These are phyloP conservation scores for Takifugu rubripes DNA, from an alignment of 2,797 vertebrate species.

Conservation along the genomic window DNA sequence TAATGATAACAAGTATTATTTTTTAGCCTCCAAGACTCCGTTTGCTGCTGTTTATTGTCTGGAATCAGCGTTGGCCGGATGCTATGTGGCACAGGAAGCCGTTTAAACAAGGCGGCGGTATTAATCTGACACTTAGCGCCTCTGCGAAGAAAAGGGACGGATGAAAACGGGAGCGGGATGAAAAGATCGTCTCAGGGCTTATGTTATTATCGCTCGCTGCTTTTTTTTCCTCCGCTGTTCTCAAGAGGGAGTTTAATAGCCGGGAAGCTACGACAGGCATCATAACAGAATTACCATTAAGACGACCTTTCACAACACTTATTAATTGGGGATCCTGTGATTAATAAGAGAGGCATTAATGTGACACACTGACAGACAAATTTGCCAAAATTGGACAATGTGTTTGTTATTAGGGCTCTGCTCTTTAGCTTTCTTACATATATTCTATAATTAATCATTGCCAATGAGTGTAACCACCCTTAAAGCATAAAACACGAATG, in stretches of 20 bases:
- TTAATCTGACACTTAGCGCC: slow-evolving; percentile 60
- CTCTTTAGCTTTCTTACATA: too few relatives aligned
- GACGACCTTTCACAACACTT: slow-evolving; percentile 31
- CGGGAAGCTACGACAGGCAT: slow-evolving; percentile 40
- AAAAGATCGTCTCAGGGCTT: slow-evolving; percentile 61
- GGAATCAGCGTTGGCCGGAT: slow-evolving; percentile 10
- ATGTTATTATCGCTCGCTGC: slow-evolving; percentile 61
- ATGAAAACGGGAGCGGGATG: slow-evolving; percentile 21
- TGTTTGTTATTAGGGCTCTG: neutral
- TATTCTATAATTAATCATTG: neutral
- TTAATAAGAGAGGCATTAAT: slow-evolving; percentile 6
- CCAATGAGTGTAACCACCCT: neutral
- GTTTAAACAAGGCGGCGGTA: slow-evolving; percentile 34
- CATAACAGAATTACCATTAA: slow-evolving; percentile 59
- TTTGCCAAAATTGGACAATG: neutral
- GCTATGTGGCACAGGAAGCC: slow-evolving; percentile 29
- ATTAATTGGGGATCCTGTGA: slow-evolving; percentile 21
- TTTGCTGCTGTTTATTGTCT: slow-evolving; percentile 5
- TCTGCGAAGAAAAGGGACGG: slow-evolving; percentile 57
- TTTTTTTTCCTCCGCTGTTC: slow-evolving; percentile 19
- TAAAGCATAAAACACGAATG: neutral
- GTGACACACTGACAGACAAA: neutral
- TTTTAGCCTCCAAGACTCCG: neutral
- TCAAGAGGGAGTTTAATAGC: slow-evolving; percentile 56
- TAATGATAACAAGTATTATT: too few relatives aligned